Evolutionary conservation across 2,113 vertebrate species (phyloP).

Genomic region (Jacana jacana): DNA sequence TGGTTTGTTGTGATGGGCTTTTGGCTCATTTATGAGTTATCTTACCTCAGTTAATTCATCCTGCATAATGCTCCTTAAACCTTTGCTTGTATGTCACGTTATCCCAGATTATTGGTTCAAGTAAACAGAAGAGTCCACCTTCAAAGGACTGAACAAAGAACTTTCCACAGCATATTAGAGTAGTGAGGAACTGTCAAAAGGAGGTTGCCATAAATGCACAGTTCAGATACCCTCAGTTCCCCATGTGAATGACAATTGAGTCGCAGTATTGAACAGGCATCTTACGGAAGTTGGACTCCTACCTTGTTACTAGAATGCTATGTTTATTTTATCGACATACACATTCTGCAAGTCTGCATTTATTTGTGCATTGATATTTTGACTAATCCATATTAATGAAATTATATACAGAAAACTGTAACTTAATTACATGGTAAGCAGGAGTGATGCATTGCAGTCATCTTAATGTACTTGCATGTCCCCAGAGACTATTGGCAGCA

Average conservation of each 20-base stretch:
- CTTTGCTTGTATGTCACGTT: not conserved
- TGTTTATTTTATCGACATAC: not conserved
- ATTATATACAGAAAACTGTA: slow-evolving; percentile 40
- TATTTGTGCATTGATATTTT: slow-evolving; percentile 32
- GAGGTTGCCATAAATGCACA: not conserved
- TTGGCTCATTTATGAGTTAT: not conserved
- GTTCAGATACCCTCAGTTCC: not conserved
- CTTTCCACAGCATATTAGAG: not conserved
- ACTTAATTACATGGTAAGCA: slow-evolving; percentile 43
- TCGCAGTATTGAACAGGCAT: not conserved
- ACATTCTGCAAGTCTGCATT: slow-evolving; percentile 46
- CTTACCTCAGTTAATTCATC: not conserved
- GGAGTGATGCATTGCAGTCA: slow-evolving; percentile 40
- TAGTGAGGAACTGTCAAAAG: not conserved
- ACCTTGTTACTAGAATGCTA: not conserved
- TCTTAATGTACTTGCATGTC: slow-evolving; percentile 54
- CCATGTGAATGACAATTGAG: not conserved
- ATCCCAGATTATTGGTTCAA: not conserved
- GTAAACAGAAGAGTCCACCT: not conserved
- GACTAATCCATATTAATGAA: slow-evolving; percentile 56
- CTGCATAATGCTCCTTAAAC: not conserved
- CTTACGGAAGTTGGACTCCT: not conserved
- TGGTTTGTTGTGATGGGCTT: not conserved
- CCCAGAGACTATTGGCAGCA: slow-evolving; percentile 19
- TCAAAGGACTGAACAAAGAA: not conserved